phyloP scores from a whole-genome alignment of 2,113 vertebrate genomes.

The Datnioides undecimradiatus region DNA sequence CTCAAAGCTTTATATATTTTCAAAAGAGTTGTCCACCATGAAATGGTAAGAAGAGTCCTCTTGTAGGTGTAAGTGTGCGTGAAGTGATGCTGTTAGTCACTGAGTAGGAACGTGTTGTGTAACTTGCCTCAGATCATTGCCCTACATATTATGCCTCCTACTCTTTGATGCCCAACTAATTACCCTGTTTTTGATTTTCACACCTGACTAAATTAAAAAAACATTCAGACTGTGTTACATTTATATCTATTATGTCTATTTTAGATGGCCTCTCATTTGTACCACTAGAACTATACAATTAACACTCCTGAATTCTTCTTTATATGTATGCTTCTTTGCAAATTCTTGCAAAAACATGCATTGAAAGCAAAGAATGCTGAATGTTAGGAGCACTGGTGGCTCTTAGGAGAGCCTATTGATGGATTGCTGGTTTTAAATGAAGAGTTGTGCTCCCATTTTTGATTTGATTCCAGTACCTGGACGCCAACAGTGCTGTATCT shows the following conservation, averaged over 20 bases:
- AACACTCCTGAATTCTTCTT: background rate
- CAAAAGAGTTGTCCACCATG: background rate
- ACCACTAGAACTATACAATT: background rate
- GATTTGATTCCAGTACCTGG: slow-evolving; percentile 3
- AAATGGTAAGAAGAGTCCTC: background rate
- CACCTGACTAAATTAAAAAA: background rate
- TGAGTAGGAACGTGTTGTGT: slow-evolving; percentile 2
- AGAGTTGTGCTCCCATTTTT: background rate
- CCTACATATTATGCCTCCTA: slow-evolving; percentile 41
- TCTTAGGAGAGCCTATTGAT: background rate
- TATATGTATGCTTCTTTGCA: background rate
- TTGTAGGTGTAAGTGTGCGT: slow-evolving; percentile 16
- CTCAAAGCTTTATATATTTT: background rate
- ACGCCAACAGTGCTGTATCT: too few relatives aligned
- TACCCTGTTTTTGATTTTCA: background rate
- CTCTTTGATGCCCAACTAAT: background rate
- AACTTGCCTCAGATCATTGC: slow-evolving; percentile 28
- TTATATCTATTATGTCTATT: background rate
- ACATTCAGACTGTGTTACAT: background rate
- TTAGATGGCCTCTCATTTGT: background rate
- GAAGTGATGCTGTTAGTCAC: background rate
- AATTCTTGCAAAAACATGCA: background rate
- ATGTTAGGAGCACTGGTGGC: background rate
- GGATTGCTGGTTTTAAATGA: background rate
- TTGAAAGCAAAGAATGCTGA: background rate